Evolutionary conservation across 1,140 invertebrate species (phyloP).

Genomic region (Melanaphis sacchari): DNA sequence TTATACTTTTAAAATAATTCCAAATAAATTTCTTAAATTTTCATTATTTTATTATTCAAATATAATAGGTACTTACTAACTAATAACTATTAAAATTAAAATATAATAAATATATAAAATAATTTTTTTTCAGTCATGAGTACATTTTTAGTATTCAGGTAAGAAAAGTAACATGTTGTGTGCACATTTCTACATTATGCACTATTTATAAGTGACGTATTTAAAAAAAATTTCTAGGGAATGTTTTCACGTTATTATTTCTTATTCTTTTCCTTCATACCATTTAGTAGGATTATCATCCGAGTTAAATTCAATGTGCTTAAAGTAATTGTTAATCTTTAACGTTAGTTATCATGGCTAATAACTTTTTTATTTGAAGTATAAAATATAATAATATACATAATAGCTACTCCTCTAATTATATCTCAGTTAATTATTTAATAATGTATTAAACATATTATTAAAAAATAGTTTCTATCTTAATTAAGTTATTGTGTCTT

Average conservation of each 20-base stretch:
- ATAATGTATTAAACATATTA: neutral
- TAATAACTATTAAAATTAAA: neutral
- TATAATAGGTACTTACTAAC: neutral
- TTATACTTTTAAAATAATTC: neutral
- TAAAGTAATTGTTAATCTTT: too few relatives aligned
- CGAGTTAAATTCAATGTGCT: too few relatives aligned
- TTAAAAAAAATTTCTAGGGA: neutral
- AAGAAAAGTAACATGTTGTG: neutral
- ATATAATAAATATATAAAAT: conserved; percentile 9
- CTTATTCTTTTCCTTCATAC: neutral
- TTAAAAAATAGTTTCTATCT: neutral
- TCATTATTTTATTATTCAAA: neutral
- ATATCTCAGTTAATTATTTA: too few relatives aligned
- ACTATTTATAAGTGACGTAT: neutral
- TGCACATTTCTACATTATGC: neutral
- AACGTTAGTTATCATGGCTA: too few relatives aligned
- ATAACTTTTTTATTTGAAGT: too few relatives aligned
- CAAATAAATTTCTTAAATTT: neutral
- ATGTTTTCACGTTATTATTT: neutral
- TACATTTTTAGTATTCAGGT: neutral
- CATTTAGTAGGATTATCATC: too few relatives aligned
- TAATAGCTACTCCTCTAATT: neutral
- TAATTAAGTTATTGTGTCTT: neutral
- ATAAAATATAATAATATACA: neutral
- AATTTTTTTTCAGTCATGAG: neutral